Base-by-base conservation (phyloP, 1,140 invertebrate species). In the Achatina immaculata region DNA sequence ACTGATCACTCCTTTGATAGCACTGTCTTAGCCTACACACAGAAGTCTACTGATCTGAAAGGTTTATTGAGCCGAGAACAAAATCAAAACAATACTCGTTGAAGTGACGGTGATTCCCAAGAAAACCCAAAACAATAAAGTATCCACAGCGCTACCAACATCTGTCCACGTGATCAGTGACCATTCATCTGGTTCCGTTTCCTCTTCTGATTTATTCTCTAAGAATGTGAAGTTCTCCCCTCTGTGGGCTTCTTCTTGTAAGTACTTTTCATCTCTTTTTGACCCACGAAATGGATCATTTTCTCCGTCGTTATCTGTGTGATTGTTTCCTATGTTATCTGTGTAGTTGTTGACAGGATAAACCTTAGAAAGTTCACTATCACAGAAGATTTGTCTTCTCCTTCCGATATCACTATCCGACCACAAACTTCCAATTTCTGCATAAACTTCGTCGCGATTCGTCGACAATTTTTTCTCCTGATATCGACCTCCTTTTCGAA, bases 121-220 rank as follows among this genome's bases (percentile, higher is more conserved):
- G 43, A 85, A 85, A 0, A 82, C 77, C 84, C 84, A 85, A 69
- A 85, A 85, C 21, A 85, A 68, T 16, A 85, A 36, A 36, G 82
- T 85, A 48, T 85, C 84, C 19, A 83, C 81, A 58, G 84, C 80
- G 55, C 69, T 79, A n/a, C 82, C 84, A 19, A 85, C 82, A 43
- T 85, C 84, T 9, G 31, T 58, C 84, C 84, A 85, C 19, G 84
- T 82, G 48, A 84, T 71, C 16, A 45, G 73, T 4, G 66, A 40
- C 82, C 82, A 81, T 65, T 81, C 79, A 28, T 83, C 82, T 19
- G 51, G 31, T 34, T 74, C 78, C 21, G 72, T 14, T 21, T 80
- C 78, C 11, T 72, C 78, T 21, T 58, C 51, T 28, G 24, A 6
- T 36, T 31, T 72, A 16, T 74, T 28, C 9, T 74, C 43, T 4